Evolutionary conservation across 1,140 invertebrate species (phyloP), one percentile per base, ranked within the genome.

Genomic region (Aphelinus certus): DNA sequence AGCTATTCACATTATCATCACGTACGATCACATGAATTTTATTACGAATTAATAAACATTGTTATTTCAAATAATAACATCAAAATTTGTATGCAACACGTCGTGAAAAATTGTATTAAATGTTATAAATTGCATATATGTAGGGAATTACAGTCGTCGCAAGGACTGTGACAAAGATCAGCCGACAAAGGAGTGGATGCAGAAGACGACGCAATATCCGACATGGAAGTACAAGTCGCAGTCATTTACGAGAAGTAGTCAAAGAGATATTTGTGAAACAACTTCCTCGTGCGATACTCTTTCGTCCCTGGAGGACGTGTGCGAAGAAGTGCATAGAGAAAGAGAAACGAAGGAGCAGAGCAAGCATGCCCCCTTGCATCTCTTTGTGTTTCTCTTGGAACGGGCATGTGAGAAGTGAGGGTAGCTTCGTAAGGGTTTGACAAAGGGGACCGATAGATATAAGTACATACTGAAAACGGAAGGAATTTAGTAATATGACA

Each of bases 231-330:
- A 63, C 71, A 76, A 69, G 46, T 67, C 58, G 55, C 76, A 81
- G 81, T 83, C 83, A 87, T 85, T 82, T 82, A 84, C 71, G 77
- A 80, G 71, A 83, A 84, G 80, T 83, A 79, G 75, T 83, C 81
- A 83, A 84, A 82, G 74, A 82, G 80, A 84, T 84, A 83, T 85
- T 79, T 80, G 78, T 75, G 80, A 82, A 80, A 83, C 79, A 84
- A 87, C 83, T 87, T 86, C 80, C 60, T 73, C 72, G 3, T 77
- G 78, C 81, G 84, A 86, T 84, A 83, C 84, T 81, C 75, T 67
- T 76, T 69, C 68, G 26, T 77, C 69, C 65, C 71, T 53, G 63
- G 74, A 70, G 73, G 71, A 26, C 26, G 26, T 26, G 26, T 26
- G 26, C 26, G 26, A 26, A 26, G 26, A 26, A 26, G 26, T 26